phyloP scores from a whole-genome alignment of 2,797 vertebrate genomes.

The Poecilia velifera region DNA sequence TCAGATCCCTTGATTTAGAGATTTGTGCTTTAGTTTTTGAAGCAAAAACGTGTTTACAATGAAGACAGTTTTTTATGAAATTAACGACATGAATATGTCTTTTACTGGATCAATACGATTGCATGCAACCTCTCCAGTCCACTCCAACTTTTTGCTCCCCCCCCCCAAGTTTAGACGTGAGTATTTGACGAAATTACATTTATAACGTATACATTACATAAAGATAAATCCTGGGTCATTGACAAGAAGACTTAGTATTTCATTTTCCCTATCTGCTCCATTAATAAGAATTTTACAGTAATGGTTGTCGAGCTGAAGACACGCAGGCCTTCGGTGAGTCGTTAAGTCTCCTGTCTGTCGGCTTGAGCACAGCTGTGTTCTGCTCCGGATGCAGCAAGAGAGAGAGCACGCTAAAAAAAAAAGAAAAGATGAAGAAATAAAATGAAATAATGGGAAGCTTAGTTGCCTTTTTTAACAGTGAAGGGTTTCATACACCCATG shows the following conservation, averaged over 20 bases:
- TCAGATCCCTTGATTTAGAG: neutral
- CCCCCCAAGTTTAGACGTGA: neutral
- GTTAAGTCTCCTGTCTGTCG: constrained; percentile 49
- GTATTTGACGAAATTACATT: neutral
- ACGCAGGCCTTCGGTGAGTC: constrained; percentile 39
- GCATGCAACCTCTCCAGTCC: no score
- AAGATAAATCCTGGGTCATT: constrained; percentile 7
- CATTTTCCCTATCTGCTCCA: constrained; percentile 9
- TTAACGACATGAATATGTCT: neutral
- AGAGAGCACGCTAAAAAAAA: constrained; percentile 6
- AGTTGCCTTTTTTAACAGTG: constrained; percentile 16
- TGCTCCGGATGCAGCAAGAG: constrained; percentile 81
- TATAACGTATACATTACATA: neutral
- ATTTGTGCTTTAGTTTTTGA: neutral
- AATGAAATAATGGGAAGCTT: constrained; percentile 14
- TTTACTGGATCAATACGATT: neutral
- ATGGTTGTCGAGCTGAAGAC: constrained; percentile 39
- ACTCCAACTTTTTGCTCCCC: neutral
- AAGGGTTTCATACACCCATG: constrained; percentile 48
- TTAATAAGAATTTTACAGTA: constrained; percentile 24
- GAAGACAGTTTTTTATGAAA: neutral
- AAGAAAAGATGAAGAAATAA: constrained; percentile 15
- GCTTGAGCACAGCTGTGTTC: constrained; percentile 80
- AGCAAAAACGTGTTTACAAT: neutral
- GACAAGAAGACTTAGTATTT: constrained; percentile 9